Percentiles rank a stretch among this genome's conserved stretches.
phyloP scores from a whole-genome alignment of 2,113 vertebrate genomes.

The Anthoscopus minutus region DNA sequence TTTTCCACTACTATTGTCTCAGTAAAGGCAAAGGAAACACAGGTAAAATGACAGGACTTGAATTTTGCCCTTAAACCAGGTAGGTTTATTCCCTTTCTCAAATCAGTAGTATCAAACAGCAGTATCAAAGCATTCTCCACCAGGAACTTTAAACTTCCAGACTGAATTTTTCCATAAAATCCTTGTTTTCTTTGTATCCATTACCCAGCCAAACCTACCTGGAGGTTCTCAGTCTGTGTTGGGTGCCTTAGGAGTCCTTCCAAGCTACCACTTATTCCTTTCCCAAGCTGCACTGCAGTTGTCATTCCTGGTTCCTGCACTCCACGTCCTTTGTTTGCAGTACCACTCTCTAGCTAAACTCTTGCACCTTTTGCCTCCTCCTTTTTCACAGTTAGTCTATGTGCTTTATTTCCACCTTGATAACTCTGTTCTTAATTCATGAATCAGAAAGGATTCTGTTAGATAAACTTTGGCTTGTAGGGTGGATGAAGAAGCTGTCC shows the following conservation, averaged over 20 bases:
- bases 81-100: not conserved
- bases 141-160: not conserved
- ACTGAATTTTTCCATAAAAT: not conserved
- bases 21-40: not conserved
- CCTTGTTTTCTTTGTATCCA: not conserved
- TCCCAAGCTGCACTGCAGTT: not conserved
- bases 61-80: not conserved
- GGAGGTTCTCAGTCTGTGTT: not conserved
- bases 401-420: not conserved
- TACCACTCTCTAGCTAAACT: not conserved
- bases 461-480: not conserved
- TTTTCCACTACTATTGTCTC: not conserved
- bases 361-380: not conserved
- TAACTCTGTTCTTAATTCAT: not conserved
- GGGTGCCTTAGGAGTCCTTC: not conserved
- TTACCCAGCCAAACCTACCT: not conserved
- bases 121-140: not conserved
- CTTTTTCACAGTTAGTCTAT: not conserved
- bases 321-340: not conserved
- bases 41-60: not conserved
- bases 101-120: not conserved
- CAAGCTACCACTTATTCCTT: not conserved
- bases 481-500: not conserved
- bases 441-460: not conserved
- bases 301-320: not conserved